Base-by-base conservation (phyloP, 2,113 vertebrate species). In the Hiodon tergisus region DNA sequence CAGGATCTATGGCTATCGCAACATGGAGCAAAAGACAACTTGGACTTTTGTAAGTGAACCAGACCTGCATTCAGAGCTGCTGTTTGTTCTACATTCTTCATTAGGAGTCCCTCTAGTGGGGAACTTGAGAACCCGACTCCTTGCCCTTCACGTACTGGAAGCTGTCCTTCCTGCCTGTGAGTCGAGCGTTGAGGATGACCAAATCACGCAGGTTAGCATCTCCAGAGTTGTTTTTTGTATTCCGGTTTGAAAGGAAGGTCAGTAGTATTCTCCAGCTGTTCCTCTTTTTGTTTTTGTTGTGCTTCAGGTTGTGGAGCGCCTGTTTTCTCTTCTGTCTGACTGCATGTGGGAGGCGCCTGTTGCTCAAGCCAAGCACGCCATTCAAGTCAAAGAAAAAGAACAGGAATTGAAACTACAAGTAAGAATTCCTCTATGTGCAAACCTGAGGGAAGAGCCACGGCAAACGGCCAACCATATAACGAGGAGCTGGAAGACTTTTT, bases 311-410 rank as follows among this genome's bases (percentile, higher is more conserved):
- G 93, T 99, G 48, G 95, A 98, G 85, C 89, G 91, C 2, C 87
- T 99, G 1, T 98, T 99, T 86, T 93, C 90, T 0, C 93, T 99
- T 81, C 80, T 99, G 16, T 97, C 96, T 6, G 96, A 99, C 87
- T 98, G 95, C 83, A 98, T 98, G 95, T 99, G 97, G 97, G 97
- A 99, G 78, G 93, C 93, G 75, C 97, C 97, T 0, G 87, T 98
- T 46, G 95, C 96, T 84, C 96, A 97, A 77, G 95, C 95, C 78
- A 98, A 97, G 78, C 94, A 96, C 73, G 83, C 88, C 3, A 83
- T 95, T 84, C 94, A 97, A 79, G 86, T 95, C 63, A 97, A 94
- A 82, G 96, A 98, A 81, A 94, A 90, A 66, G 94, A 96, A n/a
- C 93, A 95, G 81, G 95, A 96, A 81, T 88, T 95, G 62, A 97